Conservation (phyloP, 1,140 invertebrate species). For the Aporrectodea caliginosa region DNA sequence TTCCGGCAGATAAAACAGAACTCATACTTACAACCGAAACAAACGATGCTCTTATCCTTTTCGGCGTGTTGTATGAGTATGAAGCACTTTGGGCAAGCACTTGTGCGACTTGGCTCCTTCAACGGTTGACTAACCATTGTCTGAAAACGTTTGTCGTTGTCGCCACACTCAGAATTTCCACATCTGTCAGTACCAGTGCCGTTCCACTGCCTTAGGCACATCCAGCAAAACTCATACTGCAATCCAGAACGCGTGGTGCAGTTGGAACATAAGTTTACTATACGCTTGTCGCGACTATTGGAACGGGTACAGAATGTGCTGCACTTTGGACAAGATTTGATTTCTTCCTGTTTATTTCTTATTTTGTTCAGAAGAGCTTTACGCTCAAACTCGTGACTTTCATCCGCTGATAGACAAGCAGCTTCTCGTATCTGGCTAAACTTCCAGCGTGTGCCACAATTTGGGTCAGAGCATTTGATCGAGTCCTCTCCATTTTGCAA, state of each 20-base stretch:
- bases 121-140: not conserved
- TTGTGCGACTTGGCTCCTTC: not conserved
- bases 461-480: not conserved
- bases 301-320: not conserved
- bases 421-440: not conserved
- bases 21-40: not conserved
- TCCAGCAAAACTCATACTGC: not conserved
- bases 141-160: not conserved
- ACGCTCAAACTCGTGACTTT: not conserved
- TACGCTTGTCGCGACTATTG: not conserved
- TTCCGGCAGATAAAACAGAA: not conserved
- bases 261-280: not conserved
- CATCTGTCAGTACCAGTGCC: not conserved
- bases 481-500: not conserved
- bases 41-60: not conserved
- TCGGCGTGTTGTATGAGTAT: not conserved
- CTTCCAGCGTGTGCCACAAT: not conserved
- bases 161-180: not conserved
- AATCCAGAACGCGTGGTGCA: not conserved
- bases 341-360: not conserved
- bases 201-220: not conserved
- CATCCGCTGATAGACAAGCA: not conserved
- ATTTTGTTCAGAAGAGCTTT: not conserved
- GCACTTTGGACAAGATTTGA: not conserved
- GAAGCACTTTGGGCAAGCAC: not conserved